Evolutionary conservation across 53 echinoderm and acorn worm genomes (phyloP).

Genomic region (Echinarachnius parma): DNA sequence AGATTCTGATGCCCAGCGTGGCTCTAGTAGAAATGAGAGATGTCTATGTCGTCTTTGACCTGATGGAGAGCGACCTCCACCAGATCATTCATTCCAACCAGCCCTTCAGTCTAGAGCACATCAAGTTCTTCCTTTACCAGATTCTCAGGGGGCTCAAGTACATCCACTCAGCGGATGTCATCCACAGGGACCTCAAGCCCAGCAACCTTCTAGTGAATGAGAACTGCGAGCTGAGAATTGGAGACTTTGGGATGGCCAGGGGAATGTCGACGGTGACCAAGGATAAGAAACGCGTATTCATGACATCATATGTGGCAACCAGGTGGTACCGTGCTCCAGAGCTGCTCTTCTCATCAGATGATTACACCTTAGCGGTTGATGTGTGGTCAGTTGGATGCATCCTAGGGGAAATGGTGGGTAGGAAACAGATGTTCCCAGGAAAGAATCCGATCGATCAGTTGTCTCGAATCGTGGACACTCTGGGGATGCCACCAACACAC

Average conservation of each 20-base stretch:
- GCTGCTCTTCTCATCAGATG: slow-evolving; percentile 76
- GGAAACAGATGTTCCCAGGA: slow-evolving; percentile 92
- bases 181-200: slow-evolving; percentile 94
- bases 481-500: slow-evolving; percentile 87
- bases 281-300: slow-evolving; percentile 72
- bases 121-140: slow-evolving; percentile 93
- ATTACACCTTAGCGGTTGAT: slow-evolving; percentile 86
- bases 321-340: slow-evolving; percentile 99
- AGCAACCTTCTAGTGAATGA: slow-evolving; percentile 95
- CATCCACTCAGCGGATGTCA: slow-evolving; percentile 97
- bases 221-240: slow-evolving; percentile 94
- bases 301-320: slow-evolving; percentile 98
- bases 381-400: slow-evolving; percentile 99
- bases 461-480: slow-evolving; percentile 72
- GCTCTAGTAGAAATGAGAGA: slow-evolving; percentile 77
- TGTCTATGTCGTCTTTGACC: slow-evolving; percentile 95
- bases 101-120: slow-evolving; percentile 84
- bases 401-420: slow-evolving; percentile 89
- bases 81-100: slow-evolving; percentile 98
- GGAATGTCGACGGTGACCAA: slow-evolving; percentile 59
- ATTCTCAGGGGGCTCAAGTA: slow-evolving; percentile 92
- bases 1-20: slow-evolving; percentile 84
- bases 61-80: slow-evolving; percentile 98
- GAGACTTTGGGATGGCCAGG: slow-evolving; percentile 98
- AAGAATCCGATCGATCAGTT: slow-evolving; percentile 94